Conservation (phyloP, 2,113 vertebrate genomes). For the Cacatua alba region DNA sequence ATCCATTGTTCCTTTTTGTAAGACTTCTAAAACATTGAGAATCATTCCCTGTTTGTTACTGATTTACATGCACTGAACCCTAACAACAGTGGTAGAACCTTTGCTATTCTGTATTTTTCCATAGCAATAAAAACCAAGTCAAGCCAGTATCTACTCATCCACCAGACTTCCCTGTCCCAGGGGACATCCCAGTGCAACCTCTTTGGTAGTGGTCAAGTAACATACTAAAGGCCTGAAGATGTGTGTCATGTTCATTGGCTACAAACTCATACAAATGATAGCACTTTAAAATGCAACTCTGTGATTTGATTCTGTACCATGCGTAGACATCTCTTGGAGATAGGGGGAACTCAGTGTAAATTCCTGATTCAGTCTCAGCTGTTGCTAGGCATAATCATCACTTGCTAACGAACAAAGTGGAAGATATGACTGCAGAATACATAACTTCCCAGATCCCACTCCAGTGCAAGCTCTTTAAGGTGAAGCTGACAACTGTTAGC, state of each 20-base stretch:
- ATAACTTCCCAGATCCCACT: not conserved
- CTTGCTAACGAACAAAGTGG: not conserved
- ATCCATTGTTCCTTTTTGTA: not conserved
- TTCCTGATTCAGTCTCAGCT: not conserved
- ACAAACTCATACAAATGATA: not conserved
- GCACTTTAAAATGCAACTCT: not conserved
- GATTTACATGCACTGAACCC: not conserved
- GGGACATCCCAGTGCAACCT: not conserved
- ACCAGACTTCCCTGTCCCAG: not conserved
- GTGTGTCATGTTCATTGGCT: fast-evolving
- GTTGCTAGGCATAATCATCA: not conserved
- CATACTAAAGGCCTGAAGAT: not conserved
- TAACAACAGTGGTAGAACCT: not conserved
- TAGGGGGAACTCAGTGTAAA: not conserved
- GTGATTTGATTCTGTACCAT: not conserved
- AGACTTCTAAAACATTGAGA: not conserved
- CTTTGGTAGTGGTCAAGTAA: not conserved
- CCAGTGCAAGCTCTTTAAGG: not conserved
- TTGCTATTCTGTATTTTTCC: not conserved
- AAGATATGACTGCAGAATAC: not conserved
- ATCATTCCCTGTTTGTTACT: not conserved
- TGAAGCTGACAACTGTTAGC: not conserved
- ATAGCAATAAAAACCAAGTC: not conserved
- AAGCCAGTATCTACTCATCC: not conserved
- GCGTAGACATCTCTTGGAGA: not conserved